A percentile compares a stretch with the other conserved stretches of the same genome.
Conservation (phyloP, 2,113 vertebrate genomes). For the Himantopus leucocephalus region DNA sequence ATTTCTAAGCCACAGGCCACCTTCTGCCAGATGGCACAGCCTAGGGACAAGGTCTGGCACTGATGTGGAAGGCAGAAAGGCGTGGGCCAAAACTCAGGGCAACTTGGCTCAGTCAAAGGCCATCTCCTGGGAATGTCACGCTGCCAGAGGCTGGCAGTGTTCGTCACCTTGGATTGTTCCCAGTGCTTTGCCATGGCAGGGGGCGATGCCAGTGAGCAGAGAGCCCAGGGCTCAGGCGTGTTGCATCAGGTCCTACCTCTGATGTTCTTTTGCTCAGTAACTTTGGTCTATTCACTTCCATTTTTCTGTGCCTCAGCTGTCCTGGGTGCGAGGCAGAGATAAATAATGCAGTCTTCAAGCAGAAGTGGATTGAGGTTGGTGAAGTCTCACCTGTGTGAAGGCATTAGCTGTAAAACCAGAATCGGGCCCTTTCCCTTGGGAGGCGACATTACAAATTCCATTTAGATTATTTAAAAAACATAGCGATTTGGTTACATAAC, state of each 20-base stretch:
- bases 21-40: background rate
- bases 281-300: background rate
- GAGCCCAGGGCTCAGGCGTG: background rate
- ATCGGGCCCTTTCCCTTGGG: background rate
- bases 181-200: background rate
- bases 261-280: background rate
- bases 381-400: slow-evolving; percentile 26
- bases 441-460: slow-evolving; percentile 11
- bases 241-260: background rate
- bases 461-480: slow-evolving; percentile 61
- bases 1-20: background rate
- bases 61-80: background rate
- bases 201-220: background rate
- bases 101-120: background rate
- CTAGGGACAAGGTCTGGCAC: background rate
- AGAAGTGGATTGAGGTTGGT: background rate
- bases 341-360: background rate
- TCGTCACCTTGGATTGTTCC: background rate
- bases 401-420: background rate
- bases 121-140: background rate
- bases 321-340: background rate
- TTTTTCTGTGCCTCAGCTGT: background rate
- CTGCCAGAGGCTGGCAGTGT: background rate
- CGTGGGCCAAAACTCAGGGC: background rate
- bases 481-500: slow-evolving; percentile 60